A percentile compares a stretch with the other conserved stretches of the same genome.
Conservation (phyloP, 2,797 vertebrate species). For the Spinus pinus region DNA sequence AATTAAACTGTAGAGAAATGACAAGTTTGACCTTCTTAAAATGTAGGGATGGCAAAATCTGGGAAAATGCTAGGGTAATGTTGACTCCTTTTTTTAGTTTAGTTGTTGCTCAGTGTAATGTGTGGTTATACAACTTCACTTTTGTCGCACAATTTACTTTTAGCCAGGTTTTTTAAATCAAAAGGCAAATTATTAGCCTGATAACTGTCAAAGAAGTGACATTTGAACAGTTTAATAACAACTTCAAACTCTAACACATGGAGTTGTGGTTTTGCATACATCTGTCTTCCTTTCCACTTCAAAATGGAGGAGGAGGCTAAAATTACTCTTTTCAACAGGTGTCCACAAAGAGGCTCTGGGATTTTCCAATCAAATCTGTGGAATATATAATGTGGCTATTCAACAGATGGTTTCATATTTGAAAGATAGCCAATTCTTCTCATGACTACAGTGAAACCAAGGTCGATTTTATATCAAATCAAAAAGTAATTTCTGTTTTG, state of each 20-base stretch:
- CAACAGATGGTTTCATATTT: slow-evolving; percentile 51
- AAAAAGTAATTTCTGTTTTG: not conserved
- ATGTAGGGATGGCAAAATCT: not conserved
- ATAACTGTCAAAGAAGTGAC: not conserved
- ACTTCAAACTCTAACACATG: not conserved
- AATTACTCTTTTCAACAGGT: slow-evolving; percentile 62
- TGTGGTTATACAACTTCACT: not conserved
- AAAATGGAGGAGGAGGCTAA: slow-evolving; percentile 53
- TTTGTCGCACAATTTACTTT: not conserved
- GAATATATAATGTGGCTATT: slow-evolving; percentile 47
- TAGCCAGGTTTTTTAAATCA: not conserved
- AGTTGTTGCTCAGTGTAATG: not conserved
- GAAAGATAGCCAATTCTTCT: slow-evolving; percentile 6
- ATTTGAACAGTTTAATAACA: not conserved
- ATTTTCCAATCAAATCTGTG: slow-evolving; percentile 59
- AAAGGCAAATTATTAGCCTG: not conserved
- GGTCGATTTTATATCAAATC: not conserved
- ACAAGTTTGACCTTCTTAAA: not conserved
- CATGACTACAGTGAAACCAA: slow-evolving; percentile 35
- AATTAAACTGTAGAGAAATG: not conserved
- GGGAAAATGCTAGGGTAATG: not conserved
- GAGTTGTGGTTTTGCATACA: slow-evolving; percentile 23
- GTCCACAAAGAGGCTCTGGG: slow-evolving; percentile 23
- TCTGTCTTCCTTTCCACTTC: slow-evolving; percentile 53
- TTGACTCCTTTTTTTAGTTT: not conserved